Evolutionary conservation across 1,140 invertebrate species (phyloP).

Genomic region (Drosophila insularis): DNA sequence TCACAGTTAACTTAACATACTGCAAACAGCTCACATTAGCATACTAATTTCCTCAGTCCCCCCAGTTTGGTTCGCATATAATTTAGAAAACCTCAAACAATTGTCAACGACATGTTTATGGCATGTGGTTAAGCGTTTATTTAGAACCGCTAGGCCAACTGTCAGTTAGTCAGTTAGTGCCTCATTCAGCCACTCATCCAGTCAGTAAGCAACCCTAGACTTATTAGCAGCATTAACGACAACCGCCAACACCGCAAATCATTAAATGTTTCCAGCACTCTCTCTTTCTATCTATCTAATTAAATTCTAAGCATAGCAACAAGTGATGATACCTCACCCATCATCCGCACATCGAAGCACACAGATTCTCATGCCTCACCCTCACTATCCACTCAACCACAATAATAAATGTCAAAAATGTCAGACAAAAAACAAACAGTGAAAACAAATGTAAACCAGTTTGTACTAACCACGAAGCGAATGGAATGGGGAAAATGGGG

Average conservation of each 20-base stretch:
- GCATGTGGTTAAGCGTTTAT: background rate
- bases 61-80: background rate
- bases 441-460: slow-evolving; percentile 8
- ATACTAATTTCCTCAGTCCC: background rate
- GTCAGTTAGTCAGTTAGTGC: background rate
- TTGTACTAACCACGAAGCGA: background rate
- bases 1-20: background rate
- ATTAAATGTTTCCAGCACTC: slow-evolving; percentile 32
- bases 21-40: background rate
- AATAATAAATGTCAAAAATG: slow-evolving; percentile 48
- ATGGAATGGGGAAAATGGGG: background rate
- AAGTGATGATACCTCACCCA: slow-evolving; percentile 29
- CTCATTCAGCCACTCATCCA: background rate
- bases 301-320: slow-evolving; percentile 51
- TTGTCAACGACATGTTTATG: slow-evolving; percentile 9
- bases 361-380: background rate
- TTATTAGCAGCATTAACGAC: slow-evolving; percentile 7
- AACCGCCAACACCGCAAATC: slow-evolving; percentile 53
- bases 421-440: slow-evolving; percentile 22
- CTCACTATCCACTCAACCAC: background rate
- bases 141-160: background rate
- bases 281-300: slow-evolving; percentile 35
- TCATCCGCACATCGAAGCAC: background rate
- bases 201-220: background rate
- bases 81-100: slow-evolving; percentile 6